Base-by-base conservation (phyloP, 53 echinoderm and acorn worm species). In the Temnopleurus reevesii region DNA sequence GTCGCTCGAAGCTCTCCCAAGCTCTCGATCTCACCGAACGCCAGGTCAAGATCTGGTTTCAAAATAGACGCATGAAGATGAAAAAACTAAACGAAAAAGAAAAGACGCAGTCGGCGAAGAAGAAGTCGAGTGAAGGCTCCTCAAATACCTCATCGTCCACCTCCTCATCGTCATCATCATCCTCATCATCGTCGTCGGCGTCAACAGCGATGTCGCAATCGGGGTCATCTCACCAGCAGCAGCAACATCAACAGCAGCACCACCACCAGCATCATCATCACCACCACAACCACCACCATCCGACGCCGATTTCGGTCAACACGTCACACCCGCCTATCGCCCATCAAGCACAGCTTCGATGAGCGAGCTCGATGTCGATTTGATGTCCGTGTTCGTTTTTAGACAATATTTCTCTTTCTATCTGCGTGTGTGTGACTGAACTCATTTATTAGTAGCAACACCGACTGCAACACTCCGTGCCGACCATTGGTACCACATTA, bases 11-110 rank as follows among this genome's bases (percentile, higher is more conserved):
- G 89, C 92, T 99, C 30, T 90, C 99, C 12, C 96, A 96, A 33
- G 65, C 94, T 12, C 92, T 99, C 43, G 94, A 90, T 35, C 92
- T 99, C 23, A 96, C 96, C 3, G 99, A 99, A 77, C 77, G 99
- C 8, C 99, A 99, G 58, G 92, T 99, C 81, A 99, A 99, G 83
- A 99, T 99, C 83, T 99, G 99, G 99, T 99, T 99, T 47, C 99
- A 99, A 83, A 99, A 99, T 77, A 53, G 99, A 17, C 89, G 99
- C 30, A 99, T 99, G 99, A 99, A 99, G 88, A 90, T 96, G 81
- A 99, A 99, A 91, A 99, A 99, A 85, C 86, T 96, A 76, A 94
- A 77, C 35, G 99, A 96, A 57, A 86, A 89, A 55, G 99, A 96
- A 81, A 94, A 87, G 71, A 87, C 46, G 7, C 88, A 87, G 19